These are phyloP conservation scores for Pomatorhinus ruficollis DNA, from an alignment of 2,113 vertebrate genomes.

Conservation along the genomic window DNA sequence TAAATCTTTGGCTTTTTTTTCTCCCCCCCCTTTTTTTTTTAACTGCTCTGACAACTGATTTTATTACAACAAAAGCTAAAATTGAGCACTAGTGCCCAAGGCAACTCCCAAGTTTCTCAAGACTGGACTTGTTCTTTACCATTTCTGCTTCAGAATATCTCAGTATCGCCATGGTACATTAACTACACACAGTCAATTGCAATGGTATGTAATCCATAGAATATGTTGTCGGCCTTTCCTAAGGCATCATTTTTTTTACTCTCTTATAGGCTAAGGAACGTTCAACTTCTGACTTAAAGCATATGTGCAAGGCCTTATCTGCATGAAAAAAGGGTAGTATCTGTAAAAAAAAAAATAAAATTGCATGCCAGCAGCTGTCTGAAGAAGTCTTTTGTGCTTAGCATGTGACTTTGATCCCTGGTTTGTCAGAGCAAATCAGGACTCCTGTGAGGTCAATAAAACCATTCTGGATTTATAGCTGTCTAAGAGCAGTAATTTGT, in stretches of 20 bases:
- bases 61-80: slow-evolving; percentile 14
- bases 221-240: background rate
- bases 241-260: background rate
- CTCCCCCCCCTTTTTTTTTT: no score
- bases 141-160: background rate
- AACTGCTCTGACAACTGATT: slow-evolving; percentile 32
- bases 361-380: background rate
- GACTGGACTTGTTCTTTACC: background rate
- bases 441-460: background rate
- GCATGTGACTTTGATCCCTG: background rate
- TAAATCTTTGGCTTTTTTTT: slow-evolving; percentile 24
- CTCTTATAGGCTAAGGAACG: background rate
- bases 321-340: background rate
- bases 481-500: background rate
- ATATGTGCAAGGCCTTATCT: background rate
- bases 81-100: background rate
- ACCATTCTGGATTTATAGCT: background rate
- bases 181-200: background rate
- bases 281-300: background rate
- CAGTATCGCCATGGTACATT: background rate
- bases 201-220: background rate
- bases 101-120: background rate
- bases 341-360: background rate
- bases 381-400: background rate
- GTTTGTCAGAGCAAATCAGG: background rate